Percentiles rank a stretch among this genome's conserved stretches.
phyloP scores from a whole-genome alignment of 1,140 invertebrate genomes.

The Hycleus cichorii region DNA sequence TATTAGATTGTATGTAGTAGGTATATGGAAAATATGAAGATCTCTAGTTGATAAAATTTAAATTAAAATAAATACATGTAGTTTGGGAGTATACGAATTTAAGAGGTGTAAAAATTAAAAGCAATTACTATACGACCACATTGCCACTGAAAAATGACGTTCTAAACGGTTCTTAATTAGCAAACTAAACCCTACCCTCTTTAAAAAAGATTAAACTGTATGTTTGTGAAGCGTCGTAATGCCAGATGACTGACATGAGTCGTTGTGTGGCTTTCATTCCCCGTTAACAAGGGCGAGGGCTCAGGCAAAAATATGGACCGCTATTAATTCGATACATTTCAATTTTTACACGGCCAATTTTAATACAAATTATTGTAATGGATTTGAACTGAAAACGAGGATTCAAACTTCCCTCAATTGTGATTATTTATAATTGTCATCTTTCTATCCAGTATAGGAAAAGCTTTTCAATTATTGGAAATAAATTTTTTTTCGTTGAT shows the following conservation, averaged over 20 bases:
- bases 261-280: constrained; percentile 22
- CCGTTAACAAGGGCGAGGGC: constrained; percentile 18
- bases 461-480: too few species aligned
- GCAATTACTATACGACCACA: constrained; percentile 14
- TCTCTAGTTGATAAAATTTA: too few species aligned
- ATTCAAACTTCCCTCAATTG: too few species aligned
- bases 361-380: too few species aligned
- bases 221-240: constrained; percentile 41
- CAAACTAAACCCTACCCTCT: constrained; percentile 39
- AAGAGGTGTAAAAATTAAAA: constrained; percentile 23
- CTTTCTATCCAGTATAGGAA: too few species aligned
- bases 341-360: constrained; percentile 3
- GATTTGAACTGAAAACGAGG: too few species aligned
- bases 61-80: too few species aligned
- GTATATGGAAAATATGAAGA: too few species aligned
- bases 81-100: not conserved
- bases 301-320: constrained; percentile 25
- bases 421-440: too few species aligned
- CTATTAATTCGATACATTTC: constrained; percentile 29
- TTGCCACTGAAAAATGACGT: constrained; percentile 37
- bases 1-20: too few species aligned
- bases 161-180: constrained; percentile 42
- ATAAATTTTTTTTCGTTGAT: too few species aligned
- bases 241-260: constrained; percentile 38
- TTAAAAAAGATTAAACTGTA: constrained; percentile 41